Percentiles rank a stretch among this genome's conserved stretches.
Evolutionary conservation across 1,140 invertebrate species (phyloP).

Genomic region (Papilio dardanus): DNA sequence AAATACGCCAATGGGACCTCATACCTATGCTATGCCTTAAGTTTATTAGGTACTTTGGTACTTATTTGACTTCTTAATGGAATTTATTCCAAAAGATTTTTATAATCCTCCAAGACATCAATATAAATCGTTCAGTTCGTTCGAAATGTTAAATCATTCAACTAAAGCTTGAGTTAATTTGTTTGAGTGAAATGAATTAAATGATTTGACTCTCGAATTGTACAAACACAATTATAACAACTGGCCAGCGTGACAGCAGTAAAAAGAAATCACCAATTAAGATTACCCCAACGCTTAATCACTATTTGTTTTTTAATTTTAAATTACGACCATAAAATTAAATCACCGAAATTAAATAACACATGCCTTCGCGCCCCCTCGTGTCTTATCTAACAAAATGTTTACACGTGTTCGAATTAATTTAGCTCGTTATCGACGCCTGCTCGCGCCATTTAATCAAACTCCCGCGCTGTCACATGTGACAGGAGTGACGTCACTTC

Average conservation of each 20-base stretch:
- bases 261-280: constrained; percentile 66
- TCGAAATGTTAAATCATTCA: neutral
- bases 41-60: no score
- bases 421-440: constrained; percentile 72
- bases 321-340: constrained; percentile 69
- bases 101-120: no score
- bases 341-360: constrained; percentile 67
- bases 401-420: constrained; percentile 78
- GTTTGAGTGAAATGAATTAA: neutral
- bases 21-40: no score
- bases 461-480: constrained; percentile 60
- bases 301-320: constrained; percentile 65
- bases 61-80: no score
- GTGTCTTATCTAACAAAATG: constrained; percentile 74
- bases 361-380: constrained; percentile 55
- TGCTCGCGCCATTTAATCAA: constrained; percentile 61
- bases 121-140: neutral
- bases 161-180: neutral
- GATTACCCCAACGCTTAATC: constrained; percentile 56
- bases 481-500: constrained; percentile 52
- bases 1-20: neutral
- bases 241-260: constrained; percentile 24
- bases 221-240: neutral
- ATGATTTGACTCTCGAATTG: neutral
- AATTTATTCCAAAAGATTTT: no score